Percentiles rank a stretch among this genome's conserved stretches.
phyloP scores from a whole-genome alignment of 2,888 invertebrate genomes.

The Gandaritis pyraliata region DNA sequence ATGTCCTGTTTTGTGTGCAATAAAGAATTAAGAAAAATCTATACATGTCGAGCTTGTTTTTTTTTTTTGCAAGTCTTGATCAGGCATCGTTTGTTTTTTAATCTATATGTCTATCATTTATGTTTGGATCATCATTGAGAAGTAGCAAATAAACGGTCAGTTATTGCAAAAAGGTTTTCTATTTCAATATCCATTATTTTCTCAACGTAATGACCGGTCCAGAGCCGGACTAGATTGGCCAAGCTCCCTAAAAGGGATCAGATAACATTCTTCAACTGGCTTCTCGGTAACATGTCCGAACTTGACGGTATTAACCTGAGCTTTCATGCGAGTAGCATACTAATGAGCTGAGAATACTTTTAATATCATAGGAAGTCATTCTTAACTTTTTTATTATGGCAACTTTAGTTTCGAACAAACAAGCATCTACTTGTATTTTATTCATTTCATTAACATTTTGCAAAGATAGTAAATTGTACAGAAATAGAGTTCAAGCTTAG shows the following conservation, averaged over 20 bases:
- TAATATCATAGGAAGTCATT: slow-evolving; percentile 27
- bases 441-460: too few relatives aligned
- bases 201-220: slow-evolving; percentile 5
- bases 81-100: too few relatives aligned
- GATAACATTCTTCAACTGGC: slow-evolving; percentile 32
- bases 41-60: too few relatives aligned
- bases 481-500: too few relatives aligned
- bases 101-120: background rate
- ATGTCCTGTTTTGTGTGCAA: too few relatives aligned
- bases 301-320: slow-evolving; percentile 32
- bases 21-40: too few relatives aligned
- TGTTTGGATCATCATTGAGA: background rate
- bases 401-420: slow-evolving; percentile 3
- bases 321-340: slow-evolving; percentile 30
- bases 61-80: too few relatives aligned
- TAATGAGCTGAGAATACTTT: slow-evolving; percentile 29
- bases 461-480: too few relatives aligned
- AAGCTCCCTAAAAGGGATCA: slow-evolving; percentile 32
- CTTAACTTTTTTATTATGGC: slow-evolving; percentile 16
- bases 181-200: slow-evolving; percentile 20
- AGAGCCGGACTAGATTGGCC: slow-evolving; percentile 24
- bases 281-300: slow-evolving; percentile 38
- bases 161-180: slow-evolving; percentile 9
- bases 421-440: too few relatives aligned
- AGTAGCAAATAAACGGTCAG: background rate